phyloP scores from a whole-genome alignment of 2,113 vertebrate species.

The Corythornis vintsioides region DNA sequence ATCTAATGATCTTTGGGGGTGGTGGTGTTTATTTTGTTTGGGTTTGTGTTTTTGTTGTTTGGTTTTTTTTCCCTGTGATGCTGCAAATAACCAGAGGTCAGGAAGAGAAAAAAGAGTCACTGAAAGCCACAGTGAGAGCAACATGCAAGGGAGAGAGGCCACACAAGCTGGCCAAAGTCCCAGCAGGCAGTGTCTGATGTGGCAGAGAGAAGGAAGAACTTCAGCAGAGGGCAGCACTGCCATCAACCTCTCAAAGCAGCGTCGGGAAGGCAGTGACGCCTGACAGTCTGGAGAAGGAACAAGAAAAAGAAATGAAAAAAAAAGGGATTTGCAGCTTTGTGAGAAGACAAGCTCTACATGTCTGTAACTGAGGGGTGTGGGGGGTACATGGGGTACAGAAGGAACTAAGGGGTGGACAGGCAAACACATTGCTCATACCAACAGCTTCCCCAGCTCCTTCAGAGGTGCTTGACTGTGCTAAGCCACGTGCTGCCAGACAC shows the following conservation, averaged over 20 bases:
- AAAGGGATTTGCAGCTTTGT: not conserved
- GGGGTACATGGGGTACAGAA: not conserved
- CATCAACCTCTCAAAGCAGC: not conserved
- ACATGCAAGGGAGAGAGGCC: rapidly evolving
- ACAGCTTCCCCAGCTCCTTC: rapidly evolving
- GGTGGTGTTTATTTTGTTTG: not conserved
- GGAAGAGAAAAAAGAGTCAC: not conserved
- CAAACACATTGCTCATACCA: not conserved
- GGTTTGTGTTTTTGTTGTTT: not conserved
- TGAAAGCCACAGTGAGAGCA: not conserved
- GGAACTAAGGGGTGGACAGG: not conserved
- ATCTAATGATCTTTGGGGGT: not conserved
- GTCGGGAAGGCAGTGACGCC: not conserved
- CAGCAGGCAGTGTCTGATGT: rapidly evolving
- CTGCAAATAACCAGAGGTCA: not conserved
- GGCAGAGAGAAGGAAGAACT: not conserved
- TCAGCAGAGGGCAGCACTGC: rapidly evolving
- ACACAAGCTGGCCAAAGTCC: rapidly evolving
- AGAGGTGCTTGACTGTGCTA: not conserved
- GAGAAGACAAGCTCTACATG: not conserved
- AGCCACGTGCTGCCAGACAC: not conserved
- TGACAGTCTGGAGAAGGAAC: not conserved
- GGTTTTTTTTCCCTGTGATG: no score
- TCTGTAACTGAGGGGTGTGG: not conserved
- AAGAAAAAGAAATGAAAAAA: not conserved